A percentile compares a stretch with the other conserved stretches of the same genome.
Conservation (phyloP, 2,113 vertebrate species). For the Dermatemys mawii region DNA sequence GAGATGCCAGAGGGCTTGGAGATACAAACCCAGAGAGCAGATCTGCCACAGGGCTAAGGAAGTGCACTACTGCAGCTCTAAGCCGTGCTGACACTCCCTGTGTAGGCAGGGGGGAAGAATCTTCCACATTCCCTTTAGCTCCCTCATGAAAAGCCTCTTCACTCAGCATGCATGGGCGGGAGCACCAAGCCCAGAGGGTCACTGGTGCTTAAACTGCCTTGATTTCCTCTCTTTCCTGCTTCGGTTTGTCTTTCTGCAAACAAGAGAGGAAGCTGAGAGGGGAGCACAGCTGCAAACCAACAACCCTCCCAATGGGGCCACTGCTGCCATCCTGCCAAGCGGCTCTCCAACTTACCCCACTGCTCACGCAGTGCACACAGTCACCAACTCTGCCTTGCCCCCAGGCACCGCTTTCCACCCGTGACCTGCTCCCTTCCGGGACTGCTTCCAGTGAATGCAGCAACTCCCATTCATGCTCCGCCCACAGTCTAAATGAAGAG, state of each 20-base stretch:
- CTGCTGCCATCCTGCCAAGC: no score
- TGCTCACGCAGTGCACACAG: rapidly evolving
- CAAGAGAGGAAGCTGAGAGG: neutral
- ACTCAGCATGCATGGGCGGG: neutral
- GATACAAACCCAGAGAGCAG: neutral
- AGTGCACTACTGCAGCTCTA: rapidly evolving
- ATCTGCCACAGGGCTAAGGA: neutral
- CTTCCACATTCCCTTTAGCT: neutral
- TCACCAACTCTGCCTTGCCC: neutral
- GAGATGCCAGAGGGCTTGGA: neutral
- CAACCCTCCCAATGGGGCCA: neutral
- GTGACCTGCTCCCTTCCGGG: neutral
- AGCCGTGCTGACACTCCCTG: neutral
- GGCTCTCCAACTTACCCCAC: neutral
- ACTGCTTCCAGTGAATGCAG: neutral
- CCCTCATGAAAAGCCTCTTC: neutral
- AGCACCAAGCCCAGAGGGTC: neutral
- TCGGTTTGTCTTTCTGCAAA: neutral
- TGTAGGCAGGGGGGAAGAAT: neutral
- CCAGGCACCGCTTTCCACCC: neutral
- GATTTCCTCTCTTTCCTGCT: neutral
- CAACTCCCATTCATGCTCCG: neutral
- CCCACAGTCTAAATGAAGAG: slow-evolving; percentile 31
- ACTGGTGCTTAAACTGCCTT: neutral
- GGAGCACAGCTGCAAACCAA: neutral